Evolutionary conservation across 2,113 vertebrate genomes (phyloP).

Genomic region (Redunca redunca): DNA sequence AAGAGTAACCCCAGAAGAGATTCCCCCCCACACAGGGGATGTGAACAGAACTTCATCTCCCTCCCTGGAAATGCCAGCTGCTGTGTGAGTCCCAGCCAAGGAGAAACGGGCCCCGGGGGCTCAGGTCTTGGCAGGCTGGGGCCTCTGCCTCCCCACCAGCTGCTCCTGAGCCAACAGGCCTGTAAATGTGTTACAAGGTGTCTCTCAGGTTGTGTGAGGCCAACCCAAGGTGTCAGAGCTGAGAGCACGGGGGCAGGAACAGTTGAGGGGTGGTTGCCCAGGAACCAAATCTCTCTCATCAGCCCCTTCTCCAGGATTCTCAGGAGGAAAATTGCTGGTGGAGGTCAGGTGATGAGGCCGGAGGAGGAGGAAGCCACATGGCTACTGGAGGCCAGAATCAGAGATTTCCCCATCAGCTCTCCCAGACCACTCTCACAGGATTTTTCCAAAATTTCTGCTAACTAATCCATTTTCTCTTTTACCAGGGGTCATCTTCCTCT

Average conservation of each 20-base stretch:
- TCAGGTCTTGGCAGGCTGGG: fast-evolving
- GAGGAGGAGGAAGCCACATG: neutral
- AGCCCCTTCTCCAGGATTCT: neutral
- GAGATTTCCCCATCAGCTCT: fast-evolving
- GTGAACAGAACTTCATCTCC: neutral
- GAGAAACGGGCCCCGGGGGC: neutral
- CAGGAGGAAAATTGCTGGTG: neutral
- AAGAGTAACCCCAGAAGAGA: neutral
- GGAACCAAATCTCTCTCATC: neutral
- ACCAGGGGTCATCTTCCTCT: conserved; percentile 83
- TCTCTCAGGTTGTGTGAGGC: neutral
- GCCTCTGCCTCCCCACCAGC: neutral
- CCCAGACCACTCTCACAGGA: conserved; percentile 59
- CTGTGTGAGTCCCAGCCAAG: fast-evolving
- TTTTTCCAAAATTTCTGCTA: conserved; percentile 80
- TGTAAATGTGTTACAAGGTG: neutral
- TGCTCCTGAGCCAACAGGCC: neutral
- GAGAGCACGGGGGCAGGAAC: neutral
- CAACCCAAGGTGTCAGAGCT: neutral
- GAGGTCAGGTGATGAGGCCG: neutral
- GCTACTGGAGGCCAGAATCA: neutral
- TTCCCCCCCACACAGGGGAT: neutral
- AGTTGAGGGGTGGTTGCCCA: neutral
- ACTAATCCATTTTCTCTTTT: conserved; percentile 83
- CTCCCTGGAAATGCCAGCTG: neutral